A percentile compares a stretch with the other conserved stretches of the same genome.
These are phyloP conservation scores for Dynastes grantii DNA, from an alignment of 2,888 invertebrate species.

Conservation along the genomic window DNA sequence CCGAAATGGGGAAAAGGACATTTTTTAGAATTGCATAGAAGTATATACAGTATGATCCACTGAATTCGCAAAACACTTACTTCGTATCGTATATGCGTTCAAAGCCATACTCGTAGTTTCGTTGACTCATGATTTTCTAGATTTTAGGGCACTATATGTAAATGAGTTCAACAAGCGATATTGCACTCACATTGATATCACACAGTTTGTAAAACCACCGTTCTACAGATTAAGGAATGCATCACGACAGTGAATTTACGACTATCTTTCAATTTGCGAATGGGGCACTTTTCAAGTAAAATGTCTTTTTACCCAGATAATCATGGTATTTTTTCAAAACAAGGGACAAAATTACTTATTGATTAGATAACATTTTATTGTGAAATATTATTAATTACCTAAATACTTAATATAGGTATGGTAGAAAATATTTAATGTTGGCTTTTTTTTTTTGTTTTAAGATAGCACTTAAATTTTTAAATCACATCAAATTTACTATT, in stretches of 20 bases:
- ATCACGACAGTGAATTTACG: neutral
- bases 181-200: neutral
- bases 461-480: no score
- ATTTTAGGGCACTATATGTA: neutral
- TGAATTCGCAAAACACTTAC: constrained; percentile 6
- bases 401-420: no score
- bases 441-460: no score
- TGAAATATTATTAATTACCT: no score
- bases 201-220: neutral
- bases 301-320: neutral
- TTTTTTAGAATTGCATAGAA: no score
- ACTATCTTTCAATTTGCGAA: neutral
- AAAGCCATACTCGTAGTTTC: neutral
- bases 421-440: no score
- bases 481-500: no score
- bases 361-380: neutral
- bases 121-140: constrained; percentile 25
- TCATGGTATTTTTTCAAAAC: no score
- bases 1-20: no score
- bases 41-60: neutral
- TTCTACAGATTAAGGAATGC: neutral
- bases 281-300: neutral
- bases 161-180: constrained; percentile 18
- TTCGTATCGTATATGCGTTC: constrained; percentile 17
- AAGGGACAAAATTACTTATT: no score